Conservation (phyloP, 2,888 invertebrate genomes). For the Elmis aenea region DNA sequence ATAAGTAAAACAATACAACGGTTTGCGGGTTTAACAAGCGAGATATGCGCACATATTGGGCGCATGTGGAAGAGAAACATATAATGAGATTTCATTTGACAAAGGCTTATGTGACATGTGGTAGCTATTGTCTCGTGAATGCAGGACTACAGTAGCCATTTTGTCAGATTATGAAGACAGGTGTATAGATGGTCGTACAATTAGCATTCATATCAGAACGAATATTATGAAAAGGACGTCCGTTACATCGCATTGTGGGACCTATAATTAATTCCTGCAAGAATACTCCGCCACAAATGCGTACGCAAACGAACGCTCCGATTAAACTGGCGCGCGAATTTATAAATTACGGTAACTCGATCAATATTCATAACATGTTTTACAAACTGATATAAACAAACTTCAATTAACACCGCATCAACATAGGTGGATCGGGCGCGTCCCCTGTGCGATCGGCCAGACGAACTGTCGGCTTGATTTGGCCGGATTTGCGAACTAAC, state of each 20-base stretch:
- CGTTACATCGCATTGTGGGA: no score
- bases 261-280: no score
- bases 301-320: no score
- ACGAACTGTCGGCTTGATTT: slow-evolving; percentile 5
- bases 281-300: no score
- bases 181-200: slow-evolving; percentile 16
- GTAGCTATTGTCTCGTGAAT: slow-evolving; percentile 34
- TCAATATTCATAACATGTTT: slow-evolving; percentile 23
- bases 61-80: slow-evolving; percentile 24
- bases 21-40: slow-evolving; percentile 32
- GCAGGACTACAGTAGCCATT: slow-evolving; percentile 31
- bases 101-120: slow-evolving; percentile 37
- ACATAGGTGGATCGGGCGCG: slow-evolving; percentile 31
- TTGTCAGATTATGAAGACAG: slow-evolving; percentile 34
- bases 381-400: slow-evolving; percentile 40
- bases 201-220: neutral
- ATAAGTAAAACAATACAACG: slow-evolving; percentile 34
- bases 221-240: neutral
- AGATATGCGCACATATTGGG: slow-evolving; percentile 33
- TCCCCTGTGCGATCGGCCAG: slow-evolving; percentile 15
- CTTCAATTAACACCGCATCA: slow-evolving; percentile 44
- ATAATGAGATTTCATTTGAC: slow-evolving; percentile 31
- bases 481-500: neutral
- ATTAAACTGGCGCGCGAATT: no score
- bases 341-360: no score